Evolutionary conservation across 1,140 invertebrate species (phyloP).

Genomic region (Steinernema feltiae): DNA sequence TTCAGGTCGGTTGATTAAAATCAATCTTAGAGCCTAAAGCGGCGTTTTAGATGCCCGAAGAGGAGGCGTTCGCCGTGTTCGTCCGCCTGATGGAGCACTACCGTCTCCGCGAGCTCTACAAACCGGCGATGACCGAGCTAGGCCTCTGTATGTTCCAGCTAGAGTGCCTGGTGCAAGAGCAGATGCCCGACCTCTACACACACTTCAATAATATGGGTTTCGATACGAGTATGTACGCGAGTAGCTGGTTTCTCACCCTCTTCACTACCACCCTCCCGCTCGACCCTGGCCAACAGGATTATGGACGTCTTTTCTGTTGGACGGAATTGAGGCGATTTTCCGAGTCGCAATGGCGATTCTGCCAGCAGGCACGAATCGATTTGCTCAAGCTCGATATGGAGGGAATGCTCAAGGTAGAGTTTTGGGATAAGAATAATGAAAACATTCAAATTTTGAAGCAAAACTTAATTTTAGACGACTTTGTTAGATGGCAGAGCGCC

Average conservation of each 20-base stretch:
- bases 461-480: too few species aligned
- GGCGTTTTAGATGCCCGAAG: slow-evolving; percentile 81
- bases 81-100: slow-evolving; percentile 98
- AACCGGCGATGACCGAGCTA: slow-evolving; percentile 85
- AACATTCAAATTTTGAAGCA: too few species aligned
- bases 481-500: too few species aligned
- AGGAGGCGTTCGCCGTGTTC: slow-evolving; percentile 93
- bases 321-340: slow-evolving; percentile 97
- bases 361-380: slow-evolving; percentile 80
- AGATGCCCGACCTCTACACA: slow-evolving; percentile 81
- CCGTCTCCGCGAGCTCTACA: slow-evolving; percentile 92
- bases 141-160: slow-evolving; percentile 97
- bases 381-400: slow-evolving; percentile 93
- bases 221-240: slow-evolving; percentile 91
- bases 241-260: slow-evolving; percentile 94
- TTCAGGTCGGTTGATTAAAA: slow-evolving; percentile 58
- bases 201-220: slow-evolving; percentile 95
- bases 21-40: neutral
- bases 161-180: slow-evolving; percentile 80
- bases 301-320: slow-evolving; percentile 96
- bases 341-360: slow-evolving; percentile 87
- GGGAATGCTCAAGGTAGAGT: slow-evolving; percentile 94
- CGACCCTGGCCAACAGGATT: slow-evolving; percentile 77
- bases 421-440: too few species aligned
- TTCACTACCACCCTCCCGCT: slow-evolving; percentile 87